Evolutionary conservation across 2,797 vertebrate genomes (phyloP).

Genomic region (Sebastolobus alascanus): DNA sequence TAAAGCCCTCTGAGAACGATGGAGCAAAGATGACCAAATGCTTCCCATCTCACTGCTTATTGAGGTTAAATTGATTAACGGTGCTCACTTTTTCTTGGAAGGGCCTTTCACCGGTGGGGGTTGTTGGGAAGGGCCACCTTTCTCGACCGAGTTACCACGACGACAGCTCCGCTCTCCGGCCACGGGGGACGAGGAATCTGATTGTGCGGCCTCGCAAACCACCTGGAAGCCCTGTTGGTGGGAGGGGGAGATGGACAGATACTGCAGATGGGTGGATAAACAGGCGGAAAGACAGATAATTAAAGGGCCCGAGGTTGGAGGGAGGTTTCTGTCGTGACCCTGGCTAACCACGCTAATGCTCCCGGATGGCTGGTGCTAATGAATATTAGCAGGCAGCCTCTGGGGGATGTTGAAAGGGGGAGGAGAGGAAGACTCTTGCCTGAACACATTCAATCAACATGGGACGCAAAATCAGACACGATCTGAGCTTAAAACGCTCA

Average conservation of each 20-base stretch:
- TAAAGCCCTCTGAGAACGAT: not conserved
- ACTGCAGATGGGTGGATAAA: not conserved
- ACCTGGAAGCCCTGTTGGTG: constrained; percentile 90
- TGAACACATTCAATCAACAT: constrained; percentile 51
- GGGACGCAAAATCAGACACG: constrained; percentile 28
- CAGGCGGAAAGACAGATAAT: constrained; percentile 37
- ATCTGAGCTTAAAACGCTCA: constrained; percentile 17
- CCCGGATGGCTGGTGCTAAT: constrained; percentile 62
- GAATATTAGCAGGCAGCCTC: constrained; percentile 62
- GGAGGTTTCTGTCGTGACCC: constrained; percentile 44
- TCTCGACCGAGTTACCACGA: constrained; percentile 95
- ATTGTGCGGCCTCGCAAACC: constrained; percentile 91
- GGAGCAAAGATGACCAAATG: not conserved
- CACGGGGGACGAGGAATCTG: constrained; percentile 88
- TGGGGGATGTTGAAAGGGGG: constrained; percentile 16
- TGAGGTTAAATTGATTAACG: constrained; percentile 14
- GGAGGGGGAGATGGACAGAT: constrained; percentile 45
- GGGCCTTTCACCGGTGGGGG: constrained; percentile 87
- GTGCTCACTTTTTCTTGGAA: constrained; percentile 92
- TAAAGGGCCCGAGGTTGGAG: constrained; percentile 39
- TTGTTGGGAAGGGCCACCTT: constrained; percentile 92
- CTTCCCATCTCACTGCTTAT: not conserved
- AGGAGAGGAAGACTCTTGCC: constrained; percentile 36
- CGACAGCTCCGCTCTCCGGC: constrained; percentile 91
- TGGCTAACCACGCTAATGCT: constrained; percentile 51